Base-by-base conservation (phyloP, 2,888 invertebrate genomes). In the Ganaspis brasiliensis region DNA sequence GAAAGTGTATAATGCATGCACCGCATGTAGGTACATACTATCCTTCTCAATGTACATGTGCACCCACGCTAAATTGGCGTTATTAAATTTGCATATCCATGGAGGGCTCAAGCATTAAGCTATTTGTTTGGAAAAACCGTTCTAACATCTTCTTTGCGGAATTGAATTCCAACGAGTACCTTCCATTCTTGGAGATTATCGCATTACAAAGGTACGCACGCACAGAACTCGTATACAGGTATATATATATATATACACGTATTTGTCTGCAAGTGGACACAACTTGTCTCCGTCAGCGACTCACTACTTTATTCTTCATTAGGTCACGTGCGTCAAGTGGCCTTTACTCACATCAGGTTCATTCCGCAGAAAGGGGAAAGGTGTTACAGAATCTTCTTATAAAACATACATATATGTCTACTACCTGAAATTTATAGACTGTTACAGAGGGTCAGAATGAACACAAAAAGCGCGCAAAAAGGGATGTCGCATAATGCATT, bases 1-100 rank as follows among this genome's bases (percentile, higher is more conserved):
- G 89, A 87, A 89, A 87, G 87, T 88, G 88, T 87, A 88, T 82
- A 82, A 82, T 89, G 89, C 88, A 89, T 89, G 88, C 86, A 85
- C 85, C 80, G 83, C 78, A 82, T 81, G 83, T 74, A 76, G 61
- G 70, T 56, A 55, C 57, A 40, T 24, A 45, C 40, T 67, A 45
- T 45, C 24, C 45, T 45, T 45, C 40, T 45, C 45, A 12, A 5
- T 37, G 2, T 35, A 21, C 26, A 57, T 19, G 57, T 63, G 35
- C 55, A 35, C 31, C 84, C 80, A 81, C 85, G 81, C 83, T 76
- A 83, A 85, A 86, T 86, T 85, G 83, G 81, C 81, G 86, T 88
- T 88, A 88, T 88, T 88, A 87, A 88, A 88, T 88, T 88, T 88
- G 87, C 88, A 88, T 88, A 87, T 85, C 82, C 84, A 81, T 77